phyloP scores from a whole-genome alignment of 1,140 invertebrate genomes.

The Drosophila nikananu region DNA sequence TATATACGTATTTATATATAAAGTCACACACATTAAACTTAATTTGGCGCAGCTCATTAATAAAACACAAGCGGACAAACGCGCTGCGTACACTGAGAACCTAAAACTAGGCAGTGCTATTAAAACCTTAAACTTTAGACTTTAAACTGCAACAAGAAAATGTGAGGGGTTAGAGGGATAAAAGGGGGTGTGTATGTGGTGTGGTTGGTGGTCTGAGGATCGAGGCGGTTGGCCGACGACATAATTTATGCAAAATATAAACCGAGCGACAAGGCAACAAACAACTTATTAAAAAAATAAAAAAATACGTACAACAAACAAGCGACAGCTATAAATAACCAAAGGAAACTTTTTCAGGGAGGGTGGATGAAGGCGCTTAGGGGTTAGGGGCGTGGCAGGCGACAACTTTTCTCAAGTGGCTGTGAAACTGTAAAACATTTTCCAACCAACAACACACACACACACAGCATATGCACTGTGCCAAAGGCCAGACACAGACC shows the following conservation, averaged over 20 bases:
- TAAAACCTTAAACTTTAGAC: constrained; percentile 70
- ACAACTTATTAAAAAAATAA: constrained; percentile 70
- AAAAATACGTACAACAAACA: constrained; percentile 59
- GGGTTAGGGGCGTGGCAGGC: neutral
- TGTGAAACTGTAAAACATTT: constrained; percentile 59
- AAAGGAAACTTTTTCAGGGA: constrained; percentile 7
- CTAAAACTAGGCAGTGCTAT: constrained; percentile 32
- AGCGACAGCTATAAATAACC: constrained; percentile 78
- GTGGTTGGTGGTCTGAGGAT: neutral
- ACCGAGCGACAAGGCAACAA: constrained; percentile 67
- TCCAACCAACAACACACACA: constrained; percentile 16
- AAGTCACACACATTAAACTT: constrained; percentile 75
- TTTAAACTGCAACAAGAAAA: constrained; percentile 3
- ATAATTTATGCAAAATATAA: constrained; percentile 81
- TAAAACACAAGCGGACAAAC: constrained; percentile 58
- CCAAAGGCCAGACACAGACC: neutral
- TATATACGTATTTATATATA: too few relatives aligned
- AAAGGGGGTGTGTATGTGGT: neutral
- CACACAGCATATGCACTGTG: constrained; percentile 41
- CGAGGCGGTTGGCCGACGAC: constrained; percentile 45
- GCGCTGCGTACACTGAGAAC: constrained; percentile 19
- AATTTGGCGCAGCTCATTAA: constrained; percentile 81
- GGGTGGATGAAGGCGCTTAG: neutral
- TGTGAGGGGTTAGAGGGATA: neutral
- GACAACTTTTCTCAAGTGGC: constrained; percentile 58